phyloP scores from a whole-genome alignment of 2,888 invertebrate genomes.

The Deladenus siricidicola region DNA sequence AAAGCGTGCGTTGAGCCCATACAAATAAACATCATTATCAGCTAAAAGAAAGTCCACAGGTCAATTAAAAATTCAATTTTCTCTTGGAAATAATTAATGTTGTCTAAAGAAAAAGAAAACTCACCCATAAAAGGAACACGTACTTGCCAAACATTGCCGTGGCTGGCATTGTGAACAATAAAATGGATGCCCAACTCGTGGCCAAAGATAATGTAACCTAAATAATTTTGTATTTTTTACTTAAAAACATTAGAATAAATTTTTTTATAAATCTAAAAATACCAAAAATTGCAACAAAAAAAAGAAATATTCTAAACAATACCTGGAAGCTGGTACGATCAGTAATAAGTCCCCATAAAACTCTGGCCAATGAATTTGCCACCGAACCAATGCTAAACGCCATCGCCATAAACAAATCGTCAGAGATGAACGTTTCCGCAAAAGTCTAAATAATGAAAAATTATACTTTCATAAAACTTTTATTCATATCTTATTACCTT shows the following conservation, averaged over 20 bases:
- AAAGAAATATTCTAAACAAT: not conserved
- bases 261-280: not conserved
- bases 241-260: not conserved
- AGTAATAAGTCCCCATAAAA: slow-evolving; percentile 57
- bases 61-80: no score
- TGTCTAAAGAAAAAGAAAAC: not conserved
- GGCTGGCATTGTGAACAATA: slow-evolving; percentile 49
- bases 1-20: slow-evolving; percentile 52
- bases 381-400: slow-evolving; percentile 57
- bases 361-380: slow-evolving; percentile 57
- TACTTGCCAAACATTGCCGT: slow-evolving; percentile 35
- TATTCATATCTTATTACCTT: no score
- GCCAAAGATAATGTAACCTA: slow-evolving; percentile 51
- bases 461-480: no score
- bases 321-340: slow-evolving; percentile 56
- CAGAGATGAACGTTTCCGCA: slow-evolving; percentile 54
- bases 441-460: slow-evolving; percentile 38
- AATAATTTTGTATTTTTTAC: no score
- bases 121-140: slow-evolving; percentile 36
- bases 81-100: not conserved
- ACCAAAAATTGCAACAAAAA: no score
- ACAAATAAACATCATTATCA: slow-evolving; percentile 44
- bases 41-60: slow-evolving; percentile 33
- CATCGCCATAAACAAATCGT: slow-evolving; percentile 57
- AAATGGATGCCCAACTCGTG: slow-evolving; percentile 43